phyloP scores from a whole-genome alignment of 1,140 invertebrate species.

The Leguminivora glycinivorella region DNA sequence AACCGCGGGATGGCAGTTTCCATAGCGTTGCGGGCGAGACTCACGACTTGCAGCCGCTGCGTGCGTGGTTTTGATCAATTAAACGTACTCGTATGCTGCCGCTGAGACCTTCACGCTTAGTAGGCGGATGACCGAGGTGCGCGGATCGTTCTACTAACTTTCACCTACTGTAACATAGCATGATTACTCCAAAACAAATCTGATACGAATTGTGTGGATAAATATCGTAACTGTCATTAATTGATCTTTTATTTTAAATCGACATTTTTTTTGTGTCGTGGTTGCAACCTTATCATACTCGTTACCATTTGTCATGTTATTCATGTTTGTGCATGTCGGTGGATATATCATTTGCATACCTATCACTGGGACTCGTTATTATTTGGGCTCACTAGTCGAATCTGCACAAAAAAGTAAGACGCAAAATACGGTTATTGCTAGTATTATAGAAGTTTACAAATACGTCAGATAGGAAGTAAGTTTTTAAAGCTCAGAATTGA shows the following conservation, averaged over 20 bases:
- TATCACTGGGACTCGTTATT: neutral
- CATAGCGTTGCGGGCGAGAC: too few relatives aligned
- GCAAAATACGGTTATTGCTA: neutral
- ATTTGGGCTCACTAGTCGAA: neutral
- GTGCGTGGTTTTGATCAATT: constrained; percentile 29
- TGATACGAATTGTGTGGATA: constrained; percentile 1
- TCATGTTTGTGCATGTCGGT: constrained; percentile 42
- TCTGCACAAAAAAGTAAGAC: neutral
- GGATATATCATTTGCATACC: constrained; percentile 28
- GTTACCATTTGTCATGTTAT: constrained; percentile 29
- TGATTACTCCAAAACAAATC: constrained; percentile 45
- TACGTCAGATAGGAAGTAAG: neutral
- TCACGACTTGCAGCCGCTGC: neutral
- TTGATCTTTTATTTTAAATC: neutral
- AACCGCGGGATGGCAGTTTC: too few relatives aligned
- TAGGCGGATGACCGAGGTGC: constrained; percentile 51
- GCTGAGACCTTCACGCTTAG: constrained; percentile 54
- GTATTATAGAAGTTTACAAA: too few relatives aligned
- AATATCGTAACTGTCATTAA: constrained; percentile 19
- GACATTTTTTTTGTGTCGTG: constrained; percentile 16
- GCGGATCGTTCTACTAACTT: constrained; percentile 44
- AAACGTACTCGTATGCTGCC: constrained; percentile 11
- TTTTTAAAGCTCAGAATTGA: neutral
- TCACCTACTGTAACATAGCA: constrained; percentile 41
- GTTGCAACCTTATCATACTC: constrained; percentile 11